These are phyloP conservation scores for Misgurnus anguillicaudatus DNA, from an alignment of 2,113 vertebrate species.

Conservation along the genomic window DNA sequence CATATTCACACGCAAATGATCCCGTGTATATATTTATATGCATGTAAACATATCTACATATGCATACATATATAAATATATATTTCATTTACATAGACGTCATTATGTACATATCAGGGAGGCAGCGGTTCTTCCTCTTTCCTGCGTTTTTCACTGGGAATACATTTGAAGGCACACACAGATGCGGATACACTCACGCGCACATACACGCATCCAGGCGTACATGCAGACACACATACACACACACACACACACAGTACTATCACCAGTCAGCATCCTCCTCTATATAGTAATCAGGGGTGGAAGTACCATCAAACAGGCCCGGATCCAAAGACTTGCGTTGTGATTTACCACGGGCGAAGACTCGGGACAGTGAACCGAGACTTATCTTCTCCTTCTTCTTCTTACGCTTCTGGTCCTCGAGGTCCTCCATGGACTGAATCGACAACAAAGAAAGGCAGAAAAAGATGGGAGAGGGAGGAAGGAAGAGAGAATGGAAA, in stretches of 20 bases:
- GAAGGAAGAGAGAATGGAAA: constrained; percentile 20
- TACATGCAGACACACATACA: constrained; percentile 48
- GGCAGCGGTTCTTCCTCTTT: constrained; percentile 66
- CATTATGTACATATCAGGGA: constrained; percentile 83
- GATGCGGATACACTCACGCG: neutral
- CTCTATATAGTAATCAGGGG: constrained; percentile 93
- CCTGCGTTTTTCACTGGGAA: constrained; percentile 64
- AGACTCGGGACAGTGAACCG: constrained; percentile 94
- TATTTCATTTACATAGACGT: constrained; percentile 78
- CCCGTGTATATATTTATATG: constrained; percentile 73
- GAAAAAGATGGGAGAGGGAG: neutral
- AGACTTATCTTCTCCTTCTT: constrained; percentile 89
- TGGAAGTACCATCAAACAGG: constrained; percentile 94
- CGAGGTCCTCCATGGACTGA: constrained; percentile 89
- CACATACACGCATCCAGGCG: constrained; percentile 29
- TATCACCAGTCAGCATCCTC: constrained; percentile 84
- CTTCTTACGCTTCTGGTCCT: constrained; percentile 79
- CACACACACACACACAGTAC: constrained; percentile 35
- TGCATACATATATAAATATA: constrained; percentile 82
- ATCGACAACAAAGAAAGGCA: neutral
- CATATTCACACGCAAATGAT: constrained; percentile 79
- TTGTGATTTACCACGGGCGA: constrained; percentile 90
- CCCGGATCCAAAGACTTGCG: constrained; percentile 95
- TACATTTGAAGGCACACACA: constrained; percentile 60
- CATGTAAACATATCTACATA: constrained; percentile 78